These are phyloP conservation scores for Galeruca laticollis DNA, from an alignment of 2,888 invertebrate species.

Conservation along the genomic window DNA sequence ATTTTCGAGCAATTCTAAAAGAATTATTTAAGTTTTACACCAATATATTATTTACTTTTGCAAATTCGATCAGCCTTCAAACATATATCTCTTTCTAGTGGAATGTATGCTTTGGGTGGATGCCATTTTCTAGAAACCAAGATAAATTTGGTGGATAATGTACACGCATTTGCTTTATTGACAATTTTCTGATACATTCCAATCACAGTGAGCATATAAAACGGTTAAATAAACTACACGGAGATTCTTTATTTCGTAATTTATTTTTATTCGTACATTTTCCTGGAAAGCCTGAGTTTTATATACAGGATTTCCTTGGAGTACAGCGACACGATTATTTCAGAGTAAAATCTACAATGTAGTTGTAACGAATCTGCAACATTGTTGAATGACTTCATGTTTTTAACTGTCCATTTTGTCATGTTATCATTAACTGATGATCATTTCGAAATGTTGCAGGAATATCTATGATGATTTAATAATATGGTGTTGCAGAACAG, in stretches of 20 bases:
- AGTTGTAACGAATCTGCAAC: background rate
- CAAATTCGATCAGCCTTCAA: too few species aligned
- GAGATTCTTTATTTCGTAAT: background rate
- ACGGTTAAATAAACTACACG: background rate
- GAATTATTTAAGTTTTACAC: too few species aligned
- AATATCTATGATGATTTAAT: too few species aligned
- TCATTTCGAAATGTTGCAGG: too few species aligned
- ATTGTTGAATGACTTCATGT: background rate
- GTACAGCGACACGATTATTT: background rate
- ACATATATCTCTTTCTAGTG: too few species aligned
- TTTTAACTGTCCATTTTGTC: background rate
- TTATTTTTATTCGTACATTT: background rate
- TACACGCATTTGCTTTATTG: background rate
- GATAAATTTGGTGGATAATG: background rate
- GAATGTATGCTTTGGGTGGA: too few species aligned
- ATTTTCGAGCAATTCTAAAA: too few species aligned
- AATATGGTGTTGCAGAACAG: too few species aligned
- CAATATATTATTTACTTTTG: too few species aligned
- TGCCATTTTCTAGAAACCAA: too few species aligned
- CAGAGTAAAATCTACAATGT: background rate
- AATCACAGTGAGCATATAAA: background rate
- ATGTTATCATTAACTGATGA: too few species aligned
- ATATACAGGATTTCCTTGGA: background rate
- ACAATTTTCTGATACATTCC: background rate
- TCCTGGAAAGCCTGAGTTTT: background rate